Evolutionary conservation across 2,113 vertebrate genomes (phyloP).

Genomic region (Saccopteryx leptura): DNA sequence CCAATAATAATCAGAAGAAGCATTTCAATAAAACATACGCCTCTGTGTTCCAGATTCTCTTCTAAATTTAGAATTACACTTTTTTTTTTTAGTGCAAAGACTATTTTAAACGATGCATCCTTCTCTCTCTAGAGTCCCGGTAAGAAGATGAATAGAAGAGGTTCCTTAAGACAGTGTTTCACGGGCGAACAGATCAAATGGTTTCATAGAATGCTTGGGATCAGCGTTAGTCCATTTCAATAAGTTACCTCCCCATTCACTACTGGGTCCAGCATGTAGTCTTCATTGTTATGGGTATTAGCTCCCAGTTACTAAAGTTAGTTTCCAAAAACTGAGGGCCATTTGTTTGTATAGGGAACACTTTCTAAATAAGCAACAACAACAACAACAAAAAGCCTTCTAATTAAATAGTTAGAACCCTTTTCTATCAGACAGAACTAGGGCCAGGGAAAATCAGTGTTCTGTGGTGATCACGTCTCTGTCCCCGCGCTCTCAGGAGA

Average conservation of each 20-base stretch:
- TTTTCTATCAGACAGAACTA: neutral
- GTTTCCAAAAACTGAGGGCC: neutral
- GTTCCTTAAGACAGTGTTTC: conserved; percentile 13
- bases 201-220: neutral
- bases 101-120: neutral
- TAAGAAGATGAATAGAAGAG: neutral
- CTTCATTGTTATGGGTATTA: neutral
- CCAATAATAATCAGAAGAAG: conserved; percentile 28
- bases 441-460: neutral
- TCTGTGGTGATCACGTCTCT: neutral
- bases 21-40: neutral
- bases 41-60: neutral
- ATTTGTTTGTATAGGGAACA: neutral
- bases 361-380: neutral
- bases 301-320: neutral
- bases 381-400: neutral
- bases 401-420: neutral
- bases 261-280: neutral
- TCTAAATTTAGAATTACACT: conserved; percentile 56
- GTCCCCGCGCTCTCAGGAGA: neutral
- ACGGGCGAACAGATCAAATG: neutral
- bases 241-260: neutral
- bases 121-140: neutral
- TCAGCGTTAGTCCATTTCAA: neutral
- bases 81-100: neutral